Conservation (phyloP, 2,888 invertebrate genomes). For the Agelastica alni region DNA sequence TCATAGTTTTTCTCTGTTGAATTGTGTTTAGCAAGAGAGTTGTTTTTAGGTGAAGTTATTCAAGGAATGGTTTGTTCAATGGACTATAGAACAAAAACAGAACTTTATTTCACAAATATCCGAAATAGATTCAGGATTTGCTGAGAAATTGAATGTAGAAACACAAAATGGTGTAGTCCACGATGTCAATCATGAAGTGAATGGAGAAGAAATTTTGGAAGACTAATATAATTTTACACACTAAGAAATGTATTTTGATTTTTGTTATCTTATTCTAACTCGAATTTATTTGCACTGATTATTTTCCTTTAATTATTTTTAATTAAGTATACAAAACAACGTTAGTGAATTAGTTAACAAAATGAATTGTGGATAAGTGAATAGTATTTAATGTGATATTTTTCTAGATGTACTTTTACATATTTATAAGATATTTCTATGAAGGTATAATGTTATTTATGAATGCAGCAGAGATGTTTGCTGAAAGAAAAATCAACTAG, state of each 20-base stretch:
- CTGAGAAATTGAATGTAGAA: conserved; percentile 68
- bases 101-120: conserved; percentile 70
- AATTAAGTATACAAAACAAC: conserved; percentile 21
- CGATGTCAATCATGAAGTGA: conserved; percentile 28
- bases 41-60: conserved; percentile 77
- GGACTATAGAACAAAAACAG: conserved; percentile 75
- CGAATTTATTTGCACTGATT: conserved; percentile 2
- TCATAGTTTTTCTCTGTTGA: no score
- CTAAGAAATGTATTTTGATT: neutral
- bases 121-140: conserved; percentile 74
- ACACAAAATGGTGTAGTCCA: conserved; percentile 52
- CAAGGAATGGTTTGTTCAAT: conserved; percentile 81
- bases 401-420: conserved; percentile 20
- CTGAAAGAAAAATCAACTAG: no score
- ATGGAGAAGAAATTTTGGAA: conserved; percentile 43
- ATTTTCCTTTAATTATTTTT: neutral
- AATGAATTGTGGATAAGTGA: conserved; percentile 25
- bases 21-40: no score
- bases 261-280: neutral
- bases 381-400: conserved; percentile 36
- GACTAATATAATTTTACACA: conserved; percentile 35
- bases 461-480: no score
- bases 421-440: conserved; percentile 10
- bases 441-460: conserved; percentile 3
- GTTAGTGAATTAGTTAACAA: conserved; percentile 1